phyloP scores from a whole-genome alignment of 2,888 invertebrate species.

The Dryadula phaetusa region DNA sequence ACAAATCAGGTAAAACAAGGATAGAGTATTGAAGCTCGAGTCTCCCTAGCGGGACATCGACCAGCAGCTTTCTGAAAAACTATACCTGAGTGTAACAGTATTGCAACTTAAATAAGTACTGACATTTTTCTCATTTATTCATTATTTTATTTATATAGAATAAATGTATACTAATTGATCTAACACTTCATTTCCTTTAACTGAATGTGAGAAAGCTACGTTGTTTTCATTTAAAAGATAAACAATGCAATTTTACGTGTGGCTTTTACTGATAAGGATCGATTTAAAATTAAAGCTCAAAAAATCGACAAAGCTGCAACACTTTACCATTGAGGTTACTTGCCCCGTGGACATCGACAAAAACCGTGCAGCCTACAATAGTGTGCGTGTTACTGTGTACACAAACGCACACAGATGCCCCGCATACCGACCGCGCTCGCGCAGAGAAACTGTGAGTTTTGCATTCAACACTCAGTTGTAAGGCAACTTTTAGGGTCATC shows the following conservation, averaged over 20 bases:
- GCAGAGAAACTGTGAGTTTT: constrained; percentile 76
- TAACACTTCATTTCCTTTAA: too few species aligned
- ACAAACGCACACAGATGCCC: constrained; percentile 57
- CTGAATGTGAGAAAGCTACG: neutral
- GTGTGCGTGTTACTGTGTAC: constrained; percentile 52
- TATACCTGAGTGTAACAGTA: constrained; percentile 55
- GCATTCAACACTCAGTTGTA: constrained; percentile 78
- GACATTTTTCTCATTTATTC: too few species aligned
- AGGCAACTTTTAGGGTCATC: constrained; percentile 78
- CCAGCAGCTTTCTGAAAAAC: constrained; percentile 84
- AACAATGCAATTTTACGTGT: neutral
- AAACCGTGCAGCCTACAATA: constrained; percentile 79
- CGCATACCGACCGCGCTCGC: constrained; percentile 79
- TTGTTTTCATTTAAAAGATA: neutral
- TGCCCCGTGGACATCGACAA: constrained; percentile 84
- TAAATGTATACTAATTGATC: too few species aligned
- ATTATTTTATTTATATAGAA: too few species aligned
- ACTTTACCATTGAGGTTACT: constrained; percentile 66
- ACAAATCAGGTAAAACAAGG: constrained; percentile 57
- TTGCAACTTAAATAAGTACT: constrained; percentile 61
- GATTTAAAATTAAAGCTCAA: neutral
- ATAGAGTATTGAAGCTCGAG: constrained; percentile 65
- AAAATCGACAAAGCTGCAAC: constrained; percentile 59
- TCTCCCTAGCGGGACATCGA: constrained; percentile 82
- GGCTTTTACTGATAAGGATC: neutral